Percentiles rank a stretch among this genome's conserved stretches.
These are phyloP conservation scores for Sebastiscus albofasciatus DNA, from an alignment of 2,797 vertebrate genomes.

Conservation along the genomic window DNA sequence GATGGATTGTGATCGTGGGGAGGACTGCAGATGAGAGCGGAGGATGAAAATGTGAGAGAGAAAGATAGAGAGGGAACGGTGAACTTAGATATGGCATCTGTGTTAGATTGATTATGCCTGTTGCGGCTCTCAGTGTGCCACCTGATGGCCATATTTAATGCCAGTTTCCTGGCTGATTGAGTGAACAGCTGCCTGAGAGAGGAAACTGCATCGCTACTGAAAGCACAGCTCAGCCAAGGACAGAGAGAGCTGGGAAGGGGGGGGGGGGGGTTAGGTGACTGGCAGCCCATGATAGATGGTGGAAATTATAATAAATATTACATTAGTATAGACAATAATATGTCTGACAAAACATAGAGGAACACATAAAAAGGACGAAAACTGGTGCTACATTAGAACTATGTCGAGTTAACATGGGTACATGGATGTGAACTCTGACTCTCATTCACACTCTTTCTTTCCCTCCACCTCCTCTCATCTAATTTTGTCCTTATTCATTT, in stretches of 20 bases:
- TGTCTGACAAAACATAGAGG: constrained; percentile 13
- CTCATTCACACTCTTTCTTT: constrained; percentile 19
- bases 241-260: constrained; percentile 20
- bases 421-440: constrained; percentile 26
- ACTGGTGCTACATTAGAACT: background rate
- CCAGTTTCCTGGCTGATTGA: constrained; percentile 73
- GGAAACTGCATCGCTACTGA: constrained; percentile 60
- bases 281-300: constrained; percentile 38
- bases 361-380: constrained; percentile 11
- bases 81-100: constrained; percentile 70
- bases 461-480: constrained; percentile 34
- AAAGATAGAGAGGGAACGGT: constrained; percentile 52
- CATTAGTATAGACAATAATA: constrained; percentile 33
- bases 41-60: constrained; percentile 50
- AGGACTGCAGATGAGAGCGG: constrained; percentile 58
- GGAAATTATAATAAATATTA: constrained; percentile 52
- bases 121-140: constrained; percentile 63
- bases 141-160: constrained; percentile 77
- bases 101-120: constrained; percentile 77
- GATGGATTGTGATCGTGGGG: constrained; percentile 62
- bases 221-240: constrained; percentile 61
- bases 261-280: constrained; percentile 5
- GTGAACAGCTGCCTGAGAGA: constrained; percentile 71
- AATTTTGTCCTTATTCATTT: constrained; percentile 64
- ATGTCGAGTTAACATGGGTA: constrained; percentile 17